These are phyloP conservation scores for Cryptocephalus primarius DNA, from an alignment of 2,888 invertebrate genomes.

Conservation along the genomic window DNA sequence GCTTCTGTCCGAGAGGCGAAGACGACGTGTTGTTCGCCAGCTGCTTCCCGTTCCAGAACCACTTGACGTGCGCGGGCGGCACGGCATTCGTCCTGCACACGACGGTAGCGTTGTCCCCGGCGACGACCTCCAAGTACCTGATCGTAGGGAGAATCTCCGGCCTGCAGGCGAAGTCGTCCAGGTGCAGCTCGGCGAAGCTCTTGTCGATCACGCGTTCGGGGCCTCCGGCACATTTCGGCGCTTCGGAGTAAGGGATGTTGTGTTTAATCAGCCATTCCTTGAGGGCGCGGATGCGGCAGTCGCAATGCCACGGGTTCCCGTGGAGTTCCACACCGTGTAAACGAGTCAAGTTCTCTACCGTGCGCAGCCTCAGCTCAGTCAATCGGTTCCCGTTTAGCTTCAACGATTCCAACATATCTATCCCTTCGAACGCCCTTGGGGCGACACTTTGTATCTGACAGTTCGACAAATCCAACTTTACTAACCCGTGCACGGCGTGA, in stretches of 20 bases:
- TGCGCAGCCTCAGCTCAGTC: constrained; percentile 58
- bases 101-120: constrained; percentile 78
- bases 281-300: constrained; percentile 70
- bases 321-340: constrained; percentile 74
- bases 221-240: constrained; percentile 63
- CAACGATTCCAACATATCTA: constrained; percentile 64
- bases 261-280: constrained; percentile 72
- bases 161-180: constrained; percentile 78
- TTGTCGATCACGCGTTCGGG: constrained; percentile 60
- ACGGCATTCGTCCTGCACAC: constrained; percentile 71
- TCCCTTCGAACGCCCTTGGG: constrained; percentile 63
- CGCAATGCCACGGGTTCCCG: constrained; percentile 83
- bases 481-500: constrained; percentile 60
- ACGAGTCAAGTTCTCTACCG: constrained; percentile 61
- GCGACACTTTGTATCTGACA: constrained; percentile 72
- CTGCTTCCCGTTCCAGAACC: constrained; percentile 78
- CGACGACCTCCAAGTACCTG: constrained; percentile 64
- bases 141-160: constrained; percentile 68
- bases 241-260: constrained; percentile 65
- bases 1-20: constrained; percentile 66
- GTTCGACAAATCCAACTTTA: constrained; percentile 73
- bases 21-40: constrained; percentile 69
- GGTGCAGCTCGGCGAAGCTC: constrained; percentile 62
- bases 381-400: constrained; percentile 75
- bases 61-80: constrained; percentile 69